Percentiles rank a stretch among this genome's conserved stretches.
phyloP scores from a whole-genome alignment of 2,888 invertebrate species.

The Girardia tigrina region DNA sequence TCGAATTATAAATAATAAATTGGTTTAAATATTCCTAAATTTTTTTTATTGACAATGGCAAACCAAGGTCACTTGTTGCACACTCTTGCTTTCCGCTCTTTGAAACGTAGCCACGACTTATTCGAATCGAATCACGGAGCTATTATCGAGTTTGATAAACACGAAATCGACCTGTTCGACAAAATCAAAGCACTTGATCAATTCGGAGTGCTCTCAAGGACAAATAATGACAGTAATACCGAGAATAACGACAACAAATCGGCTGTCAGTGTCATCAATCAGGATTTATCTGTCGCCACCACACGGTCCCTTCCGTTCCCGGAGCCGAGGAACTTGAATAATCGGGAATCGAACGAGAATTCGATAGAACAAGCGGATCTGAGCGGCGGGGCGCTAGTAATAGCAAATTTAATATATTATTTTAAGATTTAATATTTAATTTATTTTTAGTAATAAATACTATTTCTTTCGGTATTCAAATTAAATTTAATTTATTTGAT shows the following conservation, averaged over 20 bases:
- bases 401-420: no score
- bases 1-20: no score
- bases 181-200: constrained; percentile 10
- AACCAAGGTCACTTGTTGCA: constrained; percentile 92
- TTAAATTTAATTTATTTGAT: no score
- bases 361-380: no score
- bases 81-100: constrained; percentile 81
- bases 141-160: constrained; percentile 69
- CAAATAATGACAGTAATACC: constrained; percentile 27
- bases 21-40: no score
- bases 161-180: not conserved
- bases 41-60: constrained; percentile 37
- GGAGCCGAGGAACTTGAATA: no score
- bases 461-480: no score
- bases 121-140: constrained; percentile 75
- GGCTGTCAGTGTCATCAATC: not conserved
- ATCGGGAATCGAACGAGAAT: no score
- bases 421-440: no score
- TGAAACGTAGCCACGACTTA: constrained; percentile 93
- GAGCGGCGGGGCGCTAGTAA: no score
- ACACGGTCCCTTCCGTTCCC: not conserved
- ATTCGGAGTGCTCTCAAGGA: constrained; percentile 15
- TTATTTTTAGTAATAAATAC: no score
- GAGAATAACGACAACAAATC: not conserved
- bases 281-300: not conserved